phyloP scores from a whole-genome alignment of 1,140 invertebrate species.

The Calliphora vicina region DNA sequence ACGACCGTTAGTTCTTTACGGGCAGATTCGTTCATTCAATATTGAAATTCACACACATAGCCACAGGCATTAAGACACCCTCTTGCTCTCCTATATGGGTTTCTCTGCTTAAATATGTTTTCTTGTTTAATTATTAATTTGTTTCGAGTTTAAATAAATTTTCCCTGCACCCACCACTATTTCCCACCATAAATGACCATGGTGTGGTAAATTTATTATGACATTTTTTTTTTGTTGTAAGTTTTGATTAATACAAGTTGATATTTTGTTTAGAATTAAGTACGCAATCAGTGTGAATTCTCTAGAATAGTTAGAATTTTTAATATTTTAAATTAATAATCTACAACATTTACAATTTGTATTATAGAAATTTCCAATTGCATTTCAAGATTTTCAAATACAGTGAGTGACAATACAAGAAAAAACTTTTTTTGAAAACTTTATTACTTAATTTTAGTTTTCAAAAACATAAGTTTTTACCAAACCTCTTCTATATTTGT shows the following conservation, averaged over 20 bases:
- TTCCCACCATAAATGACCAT: neutral
- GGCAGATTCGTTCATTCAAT: neutral
- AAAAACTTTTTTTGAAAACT: too few relatives aligned
- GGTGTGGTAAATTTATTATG: neutral
- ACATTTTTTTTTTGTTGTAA: neutral
- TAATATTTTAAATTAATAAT: too few relatives aligned
- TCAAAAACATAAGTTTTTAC: too few relatives aligned
- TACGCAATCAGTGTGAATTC: neutral
- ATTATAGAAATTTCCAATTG: too few relatives aligned
- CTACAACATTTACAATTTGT: too few relatives aligned
- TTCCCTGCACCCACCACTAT: constrained; percentile 11
- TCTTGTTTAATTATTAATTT: neutral
- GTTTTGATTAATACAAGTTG: neutral
- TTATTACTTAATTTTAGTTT: too few relatives aligned
- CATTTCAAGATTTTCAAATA: too few relatives aligned
- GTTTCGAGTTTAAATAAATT: neutral
- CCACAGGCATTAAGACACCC: neutral
- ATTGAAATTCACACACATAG: neutral
- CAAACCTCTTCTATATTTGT: too few relatives aligned
- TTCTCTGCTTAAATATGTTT: neutral
- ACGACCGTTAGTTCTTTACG: too few relatives aligned
- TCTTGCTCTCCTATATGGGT: neutral
- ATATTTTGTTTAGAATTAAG: neutral
- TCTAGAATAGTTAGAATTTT: too few relatives aligned
- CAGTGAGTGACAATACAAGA: too few relatives aligned